Percentiles rank a stretch among this genome's conserved stretches.
Evolutionary conservation across 2,888 invertebrate genomes (phyloP).

Genomic region (Pasiphila rectangulata): DNA sequence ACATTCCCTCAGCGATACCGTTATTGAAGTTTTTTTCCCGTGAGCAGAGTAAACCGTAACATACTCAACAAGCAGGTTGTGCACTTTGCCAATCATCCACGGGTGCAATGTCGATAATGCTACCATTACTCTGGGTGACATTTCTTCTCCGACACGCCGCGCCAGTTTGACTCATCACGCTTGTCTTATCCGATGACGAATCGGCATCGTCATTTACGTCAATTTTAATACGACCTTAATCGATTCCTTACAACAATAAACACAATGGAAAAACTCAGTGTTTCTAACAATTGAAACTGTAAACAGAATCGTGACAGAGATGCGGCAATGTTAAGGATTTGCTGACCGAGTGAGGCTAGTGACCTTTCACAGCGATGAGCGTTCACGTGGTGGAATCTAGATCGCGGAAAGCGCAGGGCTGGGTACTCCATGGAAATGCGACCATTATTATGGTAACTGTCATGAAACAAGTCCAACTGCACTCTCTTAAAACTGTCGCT

Average conservation of each 20-base stretch:
- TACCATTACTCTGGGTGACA: slow-evolving; percentile 43
- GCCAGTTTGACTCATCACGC: slow-evolving; percentile 39
- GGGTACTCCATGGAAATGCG: slow-evolving; percentile 11
- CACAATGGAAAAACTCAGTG: slow-evolving; percentile 38
- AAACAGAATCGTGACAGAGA: slow-evolving; percentile 71
- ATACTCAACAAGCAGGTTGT: slow-evolving; percentile 45
- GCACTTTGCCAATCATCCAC: slow-evolving; percentile 61
- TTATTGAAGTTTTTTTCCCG: slow-evolving; percentile 56
- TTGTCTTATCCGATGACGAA: slow-evolving; percentile 46
- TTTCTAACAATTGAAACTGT: slow-evolving; percentile 63
- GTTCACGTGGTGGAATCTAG: slow-evolving; percentile 55
- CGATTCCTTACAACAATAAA: slow-evolving; percentile 46
- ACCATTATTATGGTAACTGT: slow-evolving; percentile 6
- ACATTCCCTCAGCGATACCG: slow-evolving; percentile 45
- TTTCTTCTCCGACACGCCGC: slow-evolving; percentile 42
- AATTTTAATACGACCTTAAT: slow-evolving; percentile 49
- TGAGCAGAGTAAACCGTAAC: slow-evolving; percentile 40
- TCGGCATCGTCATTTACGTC: slow-evolving; percentile 44
- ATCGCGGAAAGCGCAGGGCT: slow-evolving; percentile 36
- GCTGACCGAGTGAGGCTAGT: slow-evolving; percentile 67
- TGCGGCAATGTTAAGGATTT: slow-evolving; percentile 58
- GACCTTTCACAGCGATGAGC: slow-evolving; percentile 61
- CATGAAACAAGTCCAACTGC: background rate
- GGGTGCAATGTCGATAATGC: slow-evolving; percentile 42
- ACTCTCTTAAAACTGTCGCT: background rate